Conservation (phyloP, 2,888 invertebrate species). For the Siphlonurus alternatus region DNA sequence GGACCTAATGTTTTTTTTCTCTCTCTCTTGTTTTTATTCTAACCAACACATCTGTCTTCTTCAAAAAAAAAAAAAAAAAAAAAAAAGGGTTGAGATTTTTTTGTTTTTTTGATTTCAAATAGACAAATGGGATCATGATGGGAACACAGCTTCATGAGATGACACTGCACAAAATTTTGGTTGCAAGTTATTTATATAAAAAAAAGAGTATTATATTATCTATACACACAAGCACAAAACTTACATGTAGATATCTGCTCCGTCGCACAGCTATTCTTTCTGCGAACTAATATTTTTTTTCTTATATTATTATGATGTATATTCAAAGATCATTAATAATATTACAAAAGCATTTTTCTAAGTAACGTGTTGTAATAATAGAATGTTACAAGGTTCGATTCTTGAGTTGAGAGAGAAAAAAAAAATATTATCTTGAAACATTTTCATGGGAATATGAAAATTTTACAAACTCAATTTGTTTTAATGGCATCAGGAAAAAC, state of each 20-base stretch:
- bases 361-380: no score
- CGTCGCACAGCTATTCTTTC: background rate
- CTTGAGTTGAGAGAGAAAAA: no score
- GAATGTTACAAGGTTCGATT: no score
- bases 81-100: background rate
- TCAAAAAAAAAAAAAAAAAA: background rate
- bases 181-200: background rate
- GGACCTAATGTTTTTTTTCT: background rate
- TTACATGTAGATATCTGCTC: background rate
- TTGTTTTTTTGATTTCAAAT: background rate
- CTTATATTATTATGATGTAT: background rate
- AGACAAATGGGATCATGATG: background rate
- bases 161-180: background rate
- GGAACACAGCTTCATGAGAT: background rate
- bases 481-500: no score
- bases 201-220: background rate
- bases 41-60: background rate
- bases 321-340: background rate
- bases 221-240: background rate
- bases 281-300: background rate
- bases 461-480: no score
- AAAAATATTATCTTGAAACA: no score
- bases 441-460: no score
- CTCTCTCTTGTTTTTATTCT: background rate
- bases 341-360: background rate